Evolutionary conservation across 2,888 invertebrate genomes (phyloP).

Genomic region (Toxonevra muliebris): DNA sequence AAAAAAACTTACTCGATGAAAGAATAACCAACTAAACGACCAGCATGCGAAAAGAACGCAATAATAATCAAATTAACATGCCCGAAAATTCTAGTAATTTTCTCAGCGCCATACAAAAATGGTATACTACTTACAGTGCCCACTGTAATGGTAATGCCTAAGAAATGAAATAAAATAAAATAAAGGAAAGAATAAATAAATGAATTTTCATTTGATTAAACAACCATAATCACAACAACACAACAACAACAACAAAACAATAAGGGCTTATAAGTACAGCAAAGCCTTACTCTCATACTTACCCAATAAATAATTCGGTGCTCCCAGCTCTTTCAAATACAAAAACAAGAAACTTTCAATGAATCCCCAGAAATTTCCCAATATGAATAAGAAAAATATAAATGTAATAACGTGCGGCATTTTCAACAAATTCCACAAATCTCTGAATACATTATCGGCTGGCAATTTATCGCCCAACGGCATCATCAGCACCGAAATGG

Average conservation of each 20-base stretch:
- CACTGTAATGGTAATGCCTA: slow-evolving; percentile 84
- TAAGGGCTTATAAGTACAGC: neutral
- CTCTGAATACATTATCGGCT: slow-evolving; percentile 79
- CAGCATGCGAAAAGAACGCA: slow-evolving; percentile 86
- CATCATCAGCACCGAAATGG: slow-evolving; percentile 79
- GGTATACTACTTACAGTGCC: slow-evolving; percentile 86
- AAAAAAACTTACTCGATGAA: slow-evolving; percentile 76
- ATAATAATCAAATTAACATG: slow-evolving; percentile 85
- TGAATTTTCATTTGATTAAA: slow-evolving; percentile 5
- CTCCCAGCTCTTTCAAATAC: slow-evolving; percentile 84
- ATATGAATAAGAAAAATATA: slow-evolving; percentile 80
- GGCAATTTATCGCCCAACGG: slow-evolving; percentile 81
- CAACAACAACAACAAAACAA: slow-evolving; percentile 6
- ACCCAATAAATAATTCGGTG: slow-evolving; percentile 84
- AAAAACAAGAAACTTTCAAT: slow-evolving; percentile 89
- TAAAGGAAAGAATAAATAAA: neutral
- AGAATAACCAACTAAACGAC: slow-evolving; percentile 83
- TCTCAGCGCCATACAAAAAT: slow-evolving; percentile 84
- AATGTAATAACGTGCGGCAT: slow-evolving; percentile 84
- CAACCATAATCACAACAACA: neutral
- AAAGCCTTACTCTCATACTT: slow-evolving; percentile 50
- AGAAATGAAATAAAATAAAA: slow-evolving; percentile 5
- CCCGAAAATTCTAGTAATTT: slow-evolving; percentile 81
- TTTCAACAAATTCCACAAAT: slow-evolving; percentile 78
- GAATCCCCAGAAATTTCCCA: slow-evolving; percentile 90